phyloP scores from a whole-genome alignment of 2,797 vertebrate species.

The Spinus pinus region DNA sequence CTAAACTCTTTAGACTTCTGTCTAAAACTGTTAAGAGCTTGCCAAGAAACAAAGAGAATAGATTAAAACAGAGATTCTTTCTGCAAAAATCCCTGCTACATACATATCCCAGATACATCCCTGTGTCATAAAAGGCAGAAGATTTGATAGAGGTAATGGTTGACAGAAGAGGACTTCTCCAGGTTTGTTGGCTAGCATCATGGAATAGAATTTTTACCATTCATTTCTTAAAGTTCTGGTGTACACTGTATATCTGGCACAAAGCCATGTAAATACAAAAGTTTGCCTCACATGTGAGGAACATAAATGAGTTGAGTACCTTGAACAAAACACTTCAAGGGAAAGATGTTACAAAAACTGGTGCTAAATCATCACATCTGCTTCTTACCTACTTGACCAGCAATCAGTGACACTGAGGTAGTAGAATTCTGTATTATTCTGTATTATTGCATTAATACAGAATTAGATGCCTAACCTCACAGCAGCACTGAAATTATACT shows the following conservation, averaged over 20 bases:
- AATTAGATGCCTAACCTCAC: not conserved
- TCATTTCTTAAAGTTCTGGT: not conserved
- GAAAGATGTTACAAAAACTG: not conserved
- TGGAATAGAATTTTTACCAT: not conserved
- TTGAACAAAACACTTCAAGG: not conserved
- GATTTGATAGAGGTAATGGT: not conserved
- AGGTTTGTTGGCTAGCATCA: not conserved
- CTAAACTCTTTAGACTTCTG: not conserved
- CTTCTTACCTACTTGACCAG: not conserved
- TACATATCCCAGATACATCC: not conserved
- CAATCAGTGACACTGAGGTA: not conserved
- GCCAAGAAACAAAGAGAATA: not conserved
- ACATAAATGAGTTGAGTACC: not conserved
- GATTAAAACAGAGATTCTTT: not conserved
- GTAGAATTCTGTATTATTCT: not conserved
- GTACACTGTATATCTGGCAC: not conserved
- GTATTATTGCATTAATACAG: not conserved
- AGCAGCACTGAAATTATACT: not conserved
- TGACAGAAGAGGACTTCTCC: not conserved
- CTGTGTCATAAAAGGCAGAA: not conserved
- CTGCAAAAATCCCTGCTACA: not conserved
- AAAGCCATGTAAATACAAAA: not conserved
- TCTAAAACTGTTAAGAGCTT: not conserved
- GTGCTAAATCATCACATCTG: not conserved
- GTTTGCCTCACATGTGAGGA: not conserved